A percentile compares a stretch with the other conserved stretches of the same genome.
These are phyloP conservation scores for Drosophila mulleri DNA, from an alignment of 2,888 invertebrate species.

Conservation along the genomic window DNA sequence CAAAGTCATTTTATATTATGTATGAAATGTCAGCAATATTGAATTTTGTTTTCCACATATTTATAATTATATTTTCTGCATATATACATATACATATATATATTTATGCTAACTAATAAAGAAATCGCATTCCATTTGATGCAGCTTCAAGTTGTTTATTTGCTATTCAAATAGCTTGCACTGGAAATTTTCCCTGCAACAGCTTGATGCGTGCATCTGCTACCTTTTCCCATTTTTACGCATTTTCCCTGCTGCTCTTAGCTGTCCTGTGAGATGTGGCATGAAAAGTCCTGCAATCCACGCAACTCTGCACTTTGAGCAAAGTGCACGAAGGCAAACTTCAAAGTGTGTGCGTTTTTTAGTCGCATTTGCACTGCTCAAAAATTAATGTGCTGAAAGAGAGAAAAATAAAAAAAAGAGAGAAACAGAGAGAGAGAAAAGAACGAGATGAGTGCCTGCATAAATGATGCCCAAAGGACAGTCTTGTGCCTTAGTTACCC, in stretches of 20 bases:
- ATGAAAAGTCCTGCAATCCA: slow-evolving; percentile 29
- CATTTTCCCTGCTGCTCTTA: neutral
- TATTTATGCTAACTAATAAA: neutral
- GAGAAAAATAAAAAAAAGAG: neutral
- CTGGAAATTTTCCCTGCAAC: slow-evolving; percentile 12
- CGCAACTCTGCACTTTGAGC: slow-evolving; percentile 30
- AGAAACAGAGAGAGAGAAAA: slow-evolving; percentile 8
- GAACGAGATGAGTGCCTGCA: slow-evolving; percentile 51
- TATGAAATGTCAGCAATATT: neutral
- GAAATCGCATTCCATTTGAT: neutral
- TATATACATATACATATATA: too few relatives aligned
- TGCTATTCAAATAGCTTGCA: neutral
- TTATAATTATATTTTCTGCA: neutral
- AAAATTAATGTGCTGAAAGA: slow-evolving; percentile 64
- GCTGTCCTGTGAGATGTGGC: slow-evolving; percentile 2
- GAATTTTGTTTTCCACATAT: neutral
- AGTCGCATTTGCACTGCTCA: slow-evolving; percentile 63
- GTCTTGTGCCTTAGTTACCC: slow-evolving; percentile 21
- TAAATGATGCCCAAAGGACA: slow-evolving; percentile 63
- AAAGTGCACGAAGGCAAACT: slow-evolving; percentile 31
- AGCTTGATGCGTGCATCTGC: slow-evolving; percentile 7
- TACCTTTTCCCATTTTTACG: neutral
- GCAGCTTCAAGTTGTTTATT: neutral
- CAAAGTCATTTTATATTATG: neutral
- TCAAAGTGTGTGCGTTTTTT: slow-evolving; percentile 28